phyloP scores from a whole-genome alignment of 2,888 invertebrate species.

The Spodoptera exigua region DNA sequence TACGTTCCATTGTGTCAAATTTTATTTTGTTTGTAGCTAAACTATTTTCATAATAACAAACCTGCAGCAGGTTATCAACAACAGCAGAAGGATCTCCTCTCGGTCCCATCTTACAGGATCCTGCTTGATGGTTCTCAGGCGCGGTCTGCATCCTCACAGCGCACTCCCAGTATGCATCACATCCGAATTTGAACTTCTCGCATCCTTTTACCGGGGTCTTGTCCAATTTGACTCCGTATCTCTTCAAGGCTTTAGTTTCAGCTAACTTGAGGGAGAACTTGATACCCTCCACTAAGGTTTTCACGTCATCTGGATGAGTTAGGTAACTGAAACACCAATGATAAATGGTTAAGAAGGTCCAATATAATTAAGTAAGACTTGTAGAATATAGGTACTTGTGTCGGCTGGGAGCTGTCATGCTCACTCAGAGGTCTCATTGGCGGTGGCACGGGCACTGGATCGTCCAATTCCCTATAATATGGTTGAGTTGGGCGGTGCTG shows the following conservation, averaged over 20 bases:
- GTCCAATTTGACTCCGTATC: conserved; percentile 93
- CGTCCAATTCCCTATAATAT: no score
- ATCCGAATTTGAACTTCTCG: conserved; percentile 92
- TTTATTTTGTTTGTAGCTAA: no score
- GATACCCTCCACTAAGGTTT: conserved; percentile 94
- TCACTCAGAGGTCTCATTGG: no score
- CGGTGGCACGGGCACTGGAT: no score
- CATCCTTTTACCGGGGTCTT: conserved; percentile 93
- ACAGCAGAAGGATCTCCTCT: conserved; percentile 92
- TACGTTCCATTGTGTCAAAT: no score
- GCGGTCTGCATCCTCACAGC: conserved; percentile 93
- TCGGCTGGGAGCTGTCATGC: no score
- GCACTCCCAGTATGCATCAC: conserved; percentile 94
- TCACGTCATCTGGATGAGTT: conserved; percentile 94
- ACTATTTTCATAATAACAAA: conserved; percentile 37
- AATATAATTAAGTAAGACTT: no score
- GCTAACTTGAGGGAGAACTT: conserved; percentile 93
- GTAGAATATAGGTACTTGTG: no score
- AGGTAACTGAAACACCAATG: conserved; percentile 87
- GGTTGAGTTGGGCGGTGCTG: no score
- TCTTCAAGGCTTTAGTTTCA: conserved; percentile 90
- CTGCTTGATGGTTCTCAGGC: conserved; percentile 95
- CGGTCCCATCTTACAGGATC: conserved; percentile 95
- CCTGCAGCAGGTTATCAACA: conserved; percentile 92
- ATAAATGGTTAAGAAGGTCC: no score